A percentile compares a stretch with the other conserved stretches of the same genome.
These are phyloP conservation scores for Oxystoma pomonae DNA, from an alignment of 2,888 invertebrate species.

Conservation along the genomic window DNA sequence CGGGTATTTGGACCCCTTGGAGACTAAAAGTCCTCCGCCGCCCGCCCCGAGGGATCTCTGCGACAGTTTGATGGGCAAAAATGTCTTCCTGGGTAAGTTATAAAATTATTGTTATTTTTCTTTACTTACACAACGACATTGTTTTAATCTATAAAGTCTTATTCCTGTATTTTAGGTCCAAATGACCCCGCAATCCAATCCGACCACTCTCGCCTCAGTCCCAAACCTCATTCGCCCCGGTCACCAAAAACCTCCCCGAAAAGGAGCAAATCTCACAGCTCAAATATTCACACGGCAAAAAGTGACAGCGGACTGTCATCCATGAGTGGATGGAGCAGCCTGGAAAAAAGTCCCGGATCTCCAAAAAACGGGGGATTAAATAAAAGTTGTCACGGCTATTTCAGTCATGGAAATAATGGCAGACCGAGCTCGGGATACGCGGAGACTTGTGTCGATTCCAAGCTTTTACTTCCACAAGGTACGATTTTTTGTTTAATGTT, in stretches of 20 bases:
- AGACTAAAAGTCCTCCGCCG: conserved; percentile 72
- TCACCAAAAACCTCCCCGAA: conserved; percentile 71
- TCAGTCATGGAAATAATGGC: conserved; percentile 20
- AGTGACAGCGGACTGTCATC: conserved; percentile 85
- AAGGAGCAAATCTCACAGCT: conserved; percentile 57
- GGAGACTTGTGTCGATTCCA: conserved; percentile 56
- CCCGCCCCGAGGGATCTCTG: conserved; percentile 63
- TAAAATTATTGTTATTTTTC: no score
- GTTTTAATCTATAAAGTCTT: no score
- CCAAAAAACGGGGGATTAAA: conserved; percentile 54
- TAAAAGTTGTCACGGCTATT: conserved; percentile 32
- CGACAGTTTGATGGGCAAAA: conserved; percentile 38
- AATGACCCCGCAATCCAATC: conserved; percentile 43
- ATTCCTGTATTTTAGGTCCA: neutral
- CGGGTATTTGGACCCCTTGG: conserved; percentile 52
- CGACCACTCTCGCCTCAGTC: conserved; percentile 62
- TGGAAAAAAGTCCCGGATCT: conserved; percentile 81
- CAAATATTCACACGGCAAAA: conserved; percentile 68
- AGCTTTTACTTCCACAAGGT: conserved; percentile 40
- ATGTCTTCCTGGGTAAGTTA: conserved; percentile 47
- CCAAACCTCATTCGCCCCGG: conserved; percentile 64
- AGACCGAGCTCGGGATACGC: conserved; percentile 39
- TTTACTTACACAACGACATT: no score
- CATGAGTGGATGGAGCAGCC: conserved; percentile 81
- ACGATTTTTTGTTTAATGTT: no score